Evolutionary conservation across 2,113 vertebrate species (phyloP), one percentile per base, ranked within the genome.

Genomic region (Bothrops jararaca): DNA sequence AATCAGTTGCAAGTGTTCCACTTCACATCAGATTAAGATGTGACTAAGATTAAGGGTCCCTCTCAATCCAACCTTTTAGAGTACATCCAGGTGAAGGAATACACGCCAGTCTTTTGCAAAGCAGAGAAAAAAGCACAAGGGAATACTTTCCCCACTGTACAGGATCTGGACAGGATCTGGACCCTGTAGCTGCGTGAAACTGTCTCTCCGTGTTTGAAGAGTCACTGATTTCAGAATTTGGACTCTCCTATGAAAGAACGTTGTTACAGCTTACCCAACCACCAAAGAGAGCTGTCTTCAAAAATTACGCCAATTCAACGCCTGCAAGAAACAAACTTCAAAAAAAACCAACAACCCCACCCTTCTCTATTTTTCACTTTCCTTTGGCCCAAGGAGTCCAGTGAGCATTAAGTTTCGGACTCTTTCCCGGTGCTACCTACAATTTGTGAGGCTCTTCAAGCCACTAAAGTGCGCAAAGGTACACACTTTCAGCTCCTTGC

Each of bases 281-380:
- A 7, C 26, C 7, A 86, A 91, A 94, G 57, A 91, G 3, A 10
- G 5, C 0, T 0, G 9, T 22, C 48, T 34, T 91, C 87, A 53
- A 53, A 92, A 20, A n/a, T 57, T 29, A 57, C 50, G 57, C 15
- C 23, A 39, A 22, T 80, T 39, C 74, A 86, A 89, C 10, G 52
- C 3, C 24, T 3, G 24, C 13, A 3, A 60, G 34, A 23, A 0
- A 88, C 94, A 95, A 96, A 80, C 18, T 94, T 92, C 94, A 90
- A 22, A 90, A 92, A 74, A 60, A 64, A 48, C 42, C 64, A 58
- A n/a, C n/a, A 64, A 48, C 5, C 48, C 48, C 3, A 95, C 7
- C 86, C 92, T 95, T 95, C 89, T 64, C 11, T 95, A 93, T 95
- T 92, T 95, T 89, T 52, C 50, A 94, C 95, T 95, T 92, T 48